Evolutionary conservation across 2,113 vertebrate genomes (phyloP).

Genomic region (Syngnathus typhle): DNA sequence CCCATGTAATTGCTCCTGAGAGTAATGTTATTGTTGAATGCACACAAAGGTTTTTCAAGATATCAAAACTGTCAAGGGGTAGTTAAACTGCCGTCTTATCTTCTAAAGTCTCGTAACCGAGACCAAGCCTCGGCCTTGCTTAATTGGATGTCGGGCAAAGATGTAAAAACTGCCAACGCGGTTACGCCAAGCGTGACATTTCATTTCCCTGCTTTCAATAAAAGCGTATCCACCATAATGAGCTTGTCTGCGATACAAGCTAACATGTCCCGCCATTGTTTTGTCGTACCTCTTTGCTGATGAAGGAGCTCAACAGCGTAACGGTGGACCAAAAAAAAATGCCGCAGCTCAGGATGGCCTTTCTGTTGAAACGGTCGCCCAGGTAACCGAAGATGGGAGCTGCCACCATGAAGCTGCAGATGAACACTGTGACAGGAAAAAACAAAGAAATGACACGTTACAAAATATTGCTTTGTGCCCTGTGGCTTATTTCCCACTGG

Average conservation of each 20-base stretch:
- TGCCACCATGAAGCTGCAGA: slow-evolving; percentile 98
- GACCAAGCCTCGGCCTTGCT: slow-evolving; percentile 42
- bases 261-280: not conserved
- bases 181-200: slow-evolving; percentile 51
- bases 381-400: slow-evolving; percentile 98
- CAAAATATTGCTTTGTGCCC: not conserved
- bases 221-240: slow-evolving; percentile 51
- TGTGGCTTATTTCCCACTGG: not conserved
- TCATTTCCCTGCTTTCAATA: slow-evolving; percentile 39
- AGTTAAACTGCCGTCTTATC: slow-evolving; percentile 38
- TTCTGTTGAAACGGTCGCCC: slow-evolving; percentile 97
- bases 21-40: slow-evolving; percentile 30
- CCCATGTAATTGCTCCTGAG: not conserved
- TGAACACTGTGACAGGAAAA: slow-evolving; percentile 80
- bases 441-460: slow-evolving; percentile 9
- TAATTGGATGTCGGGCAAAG: slow-evolving; percentile 42
- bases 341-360: slow-evolving; percentile 93
- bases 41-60: slow-evolving; percentile 22
- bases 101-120: slow-evolving; percentile 45
- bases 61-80: slow-evolving; percentile 39
- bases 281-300: slow-evolving; percentile 81
- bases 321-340: slow-evolving; percentile 97
- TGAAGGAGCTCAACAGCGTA: slow-evolving; percentile 95
- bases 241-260: slow-evolving; percentile 8
- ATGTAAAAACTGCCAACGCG: slow-evolving; percentile 23